phyloP scores from a whole-genome alignment of 2,113 vertebrate species.

The Plestiodon gilberti region DNA sequence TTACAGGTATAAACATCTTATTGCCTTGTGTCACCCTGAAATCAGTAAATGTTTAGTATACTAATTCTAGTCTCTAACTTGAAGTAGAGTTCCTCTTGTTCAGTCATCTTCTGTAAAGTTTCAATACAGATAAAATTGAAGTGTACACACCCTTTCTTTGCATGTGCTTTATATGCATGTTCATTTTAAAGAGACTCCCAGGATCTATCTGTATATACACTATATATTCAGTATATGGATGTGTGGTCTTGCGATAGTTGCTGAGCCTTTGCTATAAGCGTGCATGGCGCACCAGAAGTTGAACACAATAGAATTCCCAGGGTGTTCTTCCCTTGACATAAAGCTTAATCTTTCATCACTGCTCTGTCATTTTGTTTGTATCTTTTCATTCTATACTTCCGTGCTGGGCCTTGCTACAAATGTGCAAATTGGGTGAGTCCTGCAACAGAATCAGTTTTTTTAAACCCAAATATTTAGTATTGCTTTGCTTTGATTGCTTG shows the following conservation, averaged over 20 bases:
- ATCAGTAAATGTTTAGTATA: not conserved
- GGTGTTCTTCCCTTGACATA: conserved; percentile 73
- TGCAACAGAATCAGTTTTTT: conserved; percentile 64
- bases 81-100: conserved; percentile 32
- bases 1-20: not conserved
- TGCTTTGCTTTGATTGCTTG: conserved; percentile 74
- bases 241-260: conserved; percentile 55
- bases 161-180: conserved; percentile 67
- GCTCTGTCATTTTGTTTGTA: conserved; percentile 84
- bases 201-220: conserved; percentile 22
- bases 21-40: conserved; percentile 14
- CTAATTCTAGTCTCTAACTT: conserved; percentile 11
- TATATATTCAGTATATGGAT: conserved; percentile 38
- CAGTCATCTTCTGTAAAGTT: conserved; percentile 45
- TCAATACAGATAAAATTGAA: conserved; percentile 51
- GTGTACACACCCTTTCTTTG: conserved; percentile 51
- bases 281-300: conserved; percentile 71
- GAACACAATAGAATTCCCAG: conserved; percentile 57
- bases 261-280: conserved; percentile 71
- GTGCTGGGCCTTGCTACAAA: conserved; percentile 94
- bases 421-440: conserved; percentile 95
- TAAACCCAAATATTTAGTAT: conserved; percentile 61
- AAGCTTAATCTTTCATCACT: conserved; percentile 79
- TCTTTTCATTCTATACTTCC: conserved; percentile 82
- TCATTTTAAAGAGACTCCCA: conserved; percentile 41